Conservation (phyloP, 2,797 vertebrate genomes). For the Orestias chungarensis region DNA sequence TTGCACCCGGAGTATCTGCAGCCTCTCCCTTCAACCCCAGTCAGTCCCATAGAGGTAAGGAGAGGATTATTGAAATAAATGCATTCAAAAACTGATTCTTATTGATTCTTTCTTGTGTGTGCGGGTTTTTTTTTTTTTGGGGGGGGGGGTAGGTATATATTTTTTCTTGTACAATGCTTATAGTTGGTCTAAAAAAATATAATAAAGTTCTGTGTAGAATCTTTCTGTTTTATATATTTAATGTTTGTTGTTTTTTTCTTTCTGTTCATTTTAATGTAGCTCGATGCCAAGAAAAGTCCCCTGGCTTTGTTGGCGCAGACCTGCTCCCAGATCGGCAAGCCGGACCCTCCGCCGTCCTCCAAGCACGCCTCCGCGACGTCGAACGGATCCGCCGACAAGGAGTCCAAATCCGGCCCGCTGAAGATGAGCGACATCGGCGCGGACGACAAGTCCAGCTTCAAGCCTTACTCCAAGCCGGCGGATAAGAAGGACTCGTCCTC, state of each 20-base stretch:
- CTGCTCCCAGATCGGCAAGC: constrained; percentile 98
- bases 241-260: no score
- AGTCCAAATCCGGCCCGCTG: constrained; percentile 92
- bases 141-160: no score
- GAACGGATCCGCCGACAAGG: constrained; percentile 92
- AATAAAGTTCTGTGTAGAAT: neutral
- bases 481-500: constrained; percentile 94
- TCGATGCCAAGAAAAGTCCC: constrained; percentile 99
- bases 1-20: constrained; percentile 98
- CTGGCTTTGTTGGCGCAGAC: constrained; percentile 96
- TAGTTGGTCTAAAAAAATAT: neutral
- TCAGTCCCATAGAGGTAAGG: constrained; percentile 98
- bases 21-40: constrained; percentile 94
- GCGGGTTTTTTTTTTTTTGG: no score
- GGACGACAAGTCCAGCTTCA: constrained; percentile 99
- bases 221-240: constrained; percentile 2
- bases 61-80: neutral
- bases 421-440: constrained; percentile 99
- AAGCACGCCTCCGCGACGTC: constrained; percentile 91
- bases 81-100: neutral
- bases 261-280: no score
- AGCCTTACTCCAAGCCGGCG: constrained; percentile 94
- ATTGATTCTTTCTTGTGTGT: neutral
- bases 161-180: no score
- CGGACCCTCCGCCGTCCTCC: constrained; percentile 95